Evolutionary conservation across 2,888 invertebrate genomes (phyloP).

Genomic region (Oegoconia quadripuncta): DNA sequence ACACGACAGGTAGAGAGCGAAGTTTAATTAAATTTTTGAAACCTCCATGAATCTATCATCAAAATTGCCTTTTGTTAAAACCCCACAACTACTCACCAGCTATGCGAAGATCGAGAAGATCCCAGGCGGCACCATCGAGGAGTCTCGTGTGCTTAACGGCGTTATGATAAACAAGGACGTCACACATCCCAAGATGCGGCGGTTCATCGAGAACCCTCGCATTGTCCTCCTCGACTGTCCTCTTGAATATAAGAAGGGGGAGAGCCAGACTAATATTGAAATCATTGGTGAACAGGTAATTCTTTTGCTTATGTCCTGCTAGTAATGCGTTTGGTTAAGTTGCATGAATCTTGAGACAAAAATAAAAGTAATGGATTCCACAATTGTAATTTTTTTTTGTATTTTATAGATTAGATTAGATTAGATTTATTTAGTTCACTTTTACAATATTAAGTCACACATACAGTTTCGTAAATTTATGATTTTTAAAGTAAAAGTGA

Average conservation of each 20-base stretch:
- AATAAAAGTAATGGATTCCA: no score
- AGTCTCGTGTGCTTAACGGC: conserved; percentile 94
- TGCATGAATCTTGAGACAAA: no score
- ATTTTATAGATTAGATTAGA: no score
- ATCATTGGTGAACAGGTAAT: conserved; percentile 91
- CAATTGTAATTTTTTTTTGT: no score
- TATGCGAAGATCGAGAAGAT: conserved; percentile 97
- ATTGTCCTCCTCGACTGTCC: conserved; percentile 97
- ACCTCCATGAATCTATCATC: background rate
- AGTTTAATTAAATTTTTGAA: background rate
- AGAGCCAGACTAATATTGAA: conserved; percentile 98
- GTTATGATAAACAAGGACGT: conserved; percentile 99
- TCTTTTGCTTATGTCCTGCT: no score
- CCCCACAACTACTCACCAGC: conserved; percentile 36
- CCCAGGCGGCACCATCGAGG: conserved; percentile 97
- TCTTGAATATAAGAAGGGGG: conserved; percentile 99
- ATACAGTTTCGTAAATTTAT: no score
- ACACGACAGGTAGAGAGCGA: no score
- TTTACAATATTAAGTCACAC: no score
- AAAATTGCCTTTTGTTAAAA: background rate
- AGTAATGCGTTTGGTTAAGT: no score
- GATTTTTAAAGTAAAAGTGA: no score
- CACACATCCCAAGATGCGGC: conserved; percentile 97
- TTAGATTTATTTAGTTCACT: no score
- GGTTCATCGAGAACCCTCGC: conserved; percentile 96